Percentiles rank a stretch among this genome's conserved stretches.
Conservation (phyloP, 2,888 invertebrate species). For the Synergus laeviventris region DNA sequence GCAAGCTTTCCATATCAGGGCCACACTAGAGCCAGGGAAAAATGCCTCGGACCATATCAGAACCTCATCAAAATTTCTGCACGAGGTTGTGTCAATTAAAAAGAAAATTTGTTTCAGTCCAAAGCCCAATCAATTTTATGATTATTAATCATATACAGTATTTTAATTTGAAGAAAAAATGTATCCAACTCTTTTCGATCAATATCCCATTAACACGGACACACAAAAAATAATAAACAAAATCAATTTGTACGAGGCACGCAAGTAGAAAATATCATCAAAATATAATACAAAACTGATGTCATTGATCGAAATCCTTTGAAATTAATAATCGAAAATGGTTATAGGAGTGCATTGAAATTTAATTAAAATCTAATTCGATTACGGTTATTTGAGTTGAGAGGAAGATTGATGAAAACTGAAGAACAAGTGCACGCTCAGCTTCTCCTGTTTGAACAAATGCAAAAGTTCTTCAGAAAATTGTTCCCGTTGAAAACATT, state of each 20-base stretch:
- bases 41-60: too few species aligned
- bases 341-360: background rate
- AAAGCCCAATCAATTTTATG: background rate
- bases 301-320: background rate
- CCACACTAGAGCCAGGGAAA: too few species aligned
- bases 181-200: constrained; percentile 1
- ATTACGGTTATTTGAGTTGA: constrained; percentile 20
- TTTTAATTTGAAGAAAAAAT: background rate
- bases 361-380: constrained; percentile 11
- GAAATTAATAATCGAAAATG: background rate
- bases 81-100: background rate
- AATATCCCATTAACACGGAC: background rate
- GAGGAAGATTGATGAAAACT: background rate
- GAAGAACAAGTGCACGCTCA: background rate
- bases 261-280: constrained; percentile 1
- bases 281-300: constrained; percentile 7
- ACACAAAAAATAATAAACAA: background rate
- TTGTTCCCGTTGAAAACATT: background rate
- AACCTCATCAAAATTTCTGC: too few species aligned
- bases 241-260: background rate
- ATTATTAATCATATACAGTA: background rate
- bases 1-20: too few species aligned
- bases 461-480: background rate
- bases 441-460: constrained; percentile 6
- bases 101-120: background rate